phyloP scores from a whole-genome alignment of 2,888 invertebrate species.

The Steinernema scapterisci region DNA sequence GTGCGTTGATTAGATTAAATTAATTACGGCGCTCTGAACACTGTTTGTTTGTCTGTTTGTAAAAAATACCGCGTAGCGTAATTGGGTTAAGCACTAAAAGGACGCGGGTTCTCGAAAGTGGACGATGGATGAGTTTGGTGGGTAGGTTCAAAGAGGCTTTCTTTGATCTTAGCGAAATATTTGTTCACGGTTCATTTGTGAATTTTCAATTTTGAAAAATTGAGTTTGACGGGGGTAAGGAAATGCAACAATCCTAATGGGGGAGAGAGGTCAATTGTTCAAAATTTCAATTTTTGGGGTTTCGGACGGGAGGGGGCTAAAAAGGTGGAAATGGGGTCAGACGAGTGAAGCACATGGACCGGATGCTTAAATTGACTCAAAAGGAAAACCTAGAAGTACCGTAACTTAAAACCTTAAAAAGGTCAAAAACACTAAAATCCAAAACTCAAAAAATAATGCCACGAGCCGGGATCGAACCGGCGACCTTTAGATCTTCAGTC shows the following conservation, averaged over 20 bases:
- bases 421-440: too few species aligned
- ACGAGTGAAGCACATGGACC: too few species aligned
- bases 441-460: constrained; percentile 42
- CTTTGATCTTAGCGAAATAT: neutral
- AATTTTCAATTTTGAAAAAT: neutral
- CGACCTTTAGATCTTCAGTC: constrained; percentile 68
- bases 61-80: constrained; percentile 13
- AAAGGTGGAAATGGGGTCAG: too few species aligned
- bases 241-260: neutral
- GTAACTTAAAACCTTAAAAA: too few species aligned
- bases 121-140: neutral
- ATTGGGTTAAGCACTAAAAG: constrained; percentile 13
- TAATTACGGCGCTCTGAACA: constrained; percentile 15
- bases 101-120: neutral
- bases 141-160: neutral
- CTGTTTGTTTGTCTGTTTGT: constrained; percentile 7
- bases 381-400: too few species aligned
- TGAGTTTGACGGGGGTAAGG: neutral
- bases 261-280: neutral
- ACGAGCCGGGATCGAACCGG: constrained; percentile 67
- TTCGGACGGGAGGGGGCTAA: too few species aligned
- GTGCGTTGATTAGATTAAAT: neutral
- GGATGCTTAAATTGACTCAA: too few species aligned
- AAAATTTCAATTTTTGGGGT: neutral
- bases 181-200: neutral